These are phyloP conservation scores for Magallana ariakensis DNA, from an alignment of 1,140 invertebrate genomes.

Conservation along the genomic window DNA sequence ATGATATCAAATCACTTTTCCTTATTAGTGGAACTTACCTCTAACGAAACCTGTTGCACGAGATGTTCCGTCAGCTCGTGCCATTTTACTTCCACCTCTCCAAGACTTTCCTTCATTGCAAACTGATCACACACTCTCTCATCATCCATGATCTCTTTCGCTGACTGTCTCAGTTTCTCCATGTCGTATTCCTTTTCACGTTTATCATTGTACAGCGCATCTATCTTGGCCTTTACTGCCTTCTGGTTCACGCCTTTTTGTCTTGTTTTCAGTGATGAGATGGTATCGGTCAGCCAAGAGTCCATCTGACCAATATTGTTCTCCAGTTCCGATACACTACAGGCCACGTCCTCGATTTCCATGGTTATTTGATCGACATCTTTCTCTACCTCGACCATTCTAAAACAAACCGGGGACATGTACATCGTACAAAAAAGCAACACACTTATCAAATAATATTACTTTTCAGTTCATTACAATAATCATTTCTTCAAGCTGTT, in stretches of 20 bases:
- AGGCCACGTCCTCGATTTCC: slow-evolving; percentile 94
- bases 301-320: slow-evolving; percentile 82
- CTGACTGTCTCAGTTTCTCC: slow-evolving; percentile 70
- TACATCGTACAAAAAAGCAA: background rate
- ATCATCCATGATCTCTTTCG: slow-evolving; percentile 69
- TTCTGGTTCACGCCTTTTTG: slow-evolving; percentile 62
- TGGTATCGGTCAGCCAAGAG: slow-evolving; percentile 71
- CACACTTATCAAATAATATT: background rate
- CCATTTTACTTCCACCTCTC: slow-evolving; percentile 77
- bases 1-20: no score
- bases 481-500: background rate
- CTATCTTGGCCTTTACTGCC: slow-evolving; percentile 69
- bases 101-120: slow-evolving; percentile 72
- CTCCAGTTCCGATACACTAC: slow-evolving; percentile 91
- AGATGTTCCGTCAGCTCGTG: slow-evolving; percentile 78
- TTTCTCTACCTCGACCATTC: slow-evolving; percentile 87
- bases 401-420: background rate
- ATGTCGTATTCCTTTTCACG: slow-evolving; percentile 72
- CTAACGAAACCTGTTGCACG: slow-evolving; percentile 75
- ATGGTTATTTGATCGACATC: slow-evolving; percentile 92
- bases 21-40: slow-evolving; percentile 65
- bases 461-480: background rate
- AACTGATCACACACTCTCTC: slow-evolving; percentile 73
- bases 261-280: slow-evolving; percentile 69
- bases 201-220: slow-evolving; percentile 74